Evolutionary conservation across 1,140 invertebrate genomes (phyloP).

Genomic region (Magallana angulata): DNA sequence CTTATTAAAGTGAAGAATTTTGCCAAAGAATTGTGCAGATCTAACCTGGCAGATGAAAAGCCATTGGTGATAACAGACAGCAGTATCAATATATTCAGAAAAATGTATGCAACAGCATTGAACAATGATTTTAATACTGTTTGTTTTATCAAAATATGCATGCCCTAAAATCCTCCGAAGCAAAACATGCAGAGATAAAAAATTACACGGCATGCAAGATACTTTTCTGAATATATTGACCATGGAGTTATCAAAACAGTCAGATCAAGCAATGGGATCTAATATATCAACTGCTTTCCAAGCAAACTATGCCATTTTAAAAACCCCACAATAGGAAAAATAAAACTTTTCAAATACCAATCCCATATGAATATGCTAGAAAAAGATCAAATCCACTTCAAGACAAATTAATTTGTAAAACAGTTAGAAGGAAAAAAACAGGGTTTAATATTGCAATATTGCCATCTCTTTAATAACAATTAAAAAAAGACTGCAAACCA

Average conservation of each 20-base stretch:
- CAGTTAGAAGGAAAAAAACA: conserved; percentile 11
- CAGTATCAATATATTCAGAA: conserved; percentile 32
- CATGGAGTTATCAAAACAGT: not conserved
- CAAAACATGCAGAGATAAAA: conserved; percentile 7
- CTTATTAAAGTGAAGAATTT: not conserved
- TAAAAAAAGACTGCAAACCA: not conserved
- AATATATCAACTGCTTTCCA: not conserved
- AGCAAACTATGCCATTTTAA: conserved; percentile 18
- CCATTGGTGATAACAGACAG: not conserved
- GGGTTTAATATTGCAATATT: not conserved
- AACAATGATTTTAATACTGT: not conserved
- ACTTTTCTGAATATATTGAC: conserved; percentile 17
- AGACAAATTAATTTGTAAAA: conserved; percentile 12
- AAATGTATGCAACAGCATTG: not conserved
- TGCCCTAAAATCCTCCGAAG: not conserved
- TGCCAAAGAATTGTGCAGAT: conserved; percentile 11
- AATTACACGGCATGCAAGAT: not conserved
- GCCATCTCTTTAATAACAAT: not conserved
- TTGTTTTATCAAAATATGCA: not conserved
- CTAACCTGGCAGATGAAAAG: conserved; percentile 20
- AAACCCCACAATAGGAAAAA: not conserved
- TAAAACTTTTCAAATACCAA: not conserved
- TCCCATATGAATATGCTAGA: conserved; percentile 19
- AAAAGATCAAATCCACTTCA: conserved; percentile 36
- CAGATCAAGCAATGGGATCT: conserved; percentile 12